Base-by-base conservation (phyloP, 2,113 vertebrate species). In the Syrrhaptes paradoxus region DNA sequence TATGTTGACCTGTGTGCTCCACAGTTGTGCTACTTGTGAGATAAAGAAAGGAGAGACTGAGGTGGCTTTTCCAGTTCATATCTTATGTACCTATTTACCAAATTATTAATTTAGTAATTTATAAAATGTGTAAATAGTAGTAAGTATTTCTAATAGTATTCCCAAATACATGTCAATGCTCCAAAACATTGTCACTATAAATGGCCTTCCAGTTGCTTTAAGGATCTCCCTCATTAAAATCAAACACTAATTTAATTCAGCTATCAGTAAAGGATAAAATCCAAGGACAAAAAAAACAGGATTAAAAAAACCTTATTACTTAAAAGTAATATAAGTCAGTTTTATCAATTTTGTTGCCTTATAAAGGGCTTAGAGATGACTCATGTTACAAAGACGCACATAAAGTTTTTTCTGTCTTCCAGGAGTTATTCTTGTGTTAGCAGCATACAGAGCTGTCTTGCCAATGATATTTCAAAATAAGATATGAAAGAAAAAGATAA, bases 151-250 rank as follows among this genome's bases (percentile, higher is more conserved):
- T 65, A 36, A 17, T 1, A 62, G 5, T 54, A 43, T 51, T 80
- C 38, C 32, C 6, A 71, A 66, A 63, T 16, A 7, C 1, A 7
- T 0, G 1, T 41, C 8, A 32, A 1, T 62, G 28, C 21, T 80
- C 17, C 28, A 62, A 77, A 91, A 85, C 34, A 7, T 6, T 84
- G 9, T 14, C 4, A 17, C 9, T 66, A 11, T 58, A 55, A 57
- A 41, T 46, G 45, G 12, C 2, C 5, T 93, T 7, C 19, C 8
- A 24, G 22, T 29, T 84, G 8, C 46, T 89, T 87, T 43, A 66
- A 22, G 4, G 36, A 46, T 81, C 36, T n/a, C 9, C 2, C 5
- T 24, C 9, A 32, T 58, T 89, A 22, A 86, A 70, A 71, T n/a
- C 1, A 31, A 88, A 55, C 20, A 18, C 7, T 45, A 26, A 21